phyloP scores from a whole-genome alignment of 1,140 invertebrate genomes.

The Leptinotarsa lineolata region DNA sequence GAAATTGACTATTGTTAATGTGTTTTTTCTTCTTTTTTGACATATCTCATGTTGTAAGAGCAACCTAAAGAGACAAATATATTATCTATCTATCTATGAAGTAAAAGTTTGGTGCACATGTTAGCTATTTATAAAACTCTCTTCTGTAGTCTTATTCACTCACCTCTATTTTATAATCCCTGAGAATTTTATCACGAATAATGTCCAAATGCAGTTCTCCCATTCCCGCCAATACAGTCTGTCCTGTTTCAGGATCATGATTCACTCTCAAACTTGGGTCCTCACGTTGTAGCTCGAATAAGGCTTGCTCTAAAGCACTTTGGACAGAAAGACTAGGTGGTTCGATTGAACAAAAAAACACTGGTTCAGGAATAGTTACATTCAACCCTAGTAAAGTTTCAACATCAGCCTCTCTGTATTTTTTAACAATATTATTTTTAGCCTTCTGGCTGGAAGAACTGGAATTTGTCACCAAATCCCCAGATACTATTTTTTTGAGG shows the following conservation, averaged over 20 bases:
- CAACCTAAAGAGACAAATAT: no score
- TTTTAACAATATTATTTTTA: constrained; percentile 60
- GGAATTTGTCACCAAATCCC: constrained; percentile 80
- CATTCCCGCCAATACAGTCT: constrained; percentile 90
- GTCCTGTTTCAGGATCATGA: constrained; percentile 76
- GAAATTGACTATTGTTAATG: no score
- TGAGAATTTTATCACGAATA: constrained; percentile 82
- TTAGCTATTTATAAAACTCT: no score
- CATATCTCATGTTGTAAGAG: no score
- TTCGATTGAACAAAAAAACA: constrained; percentile 97
- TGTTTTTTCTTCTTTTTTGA: no score
- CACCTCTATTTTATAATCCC: constrained; percentile 87
- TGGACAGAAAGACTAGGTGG: constrained; percentile 80
- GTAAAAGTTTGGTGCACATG: no score
- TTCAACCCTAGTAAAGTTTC: constrained; percentile 55
- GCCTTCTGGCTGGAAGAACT: constrained; percentile 62
- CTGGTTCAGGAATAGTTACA: constrained; percentile 78
- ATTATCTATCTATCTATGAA: no score
- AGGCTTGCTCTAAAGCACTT: constrained; percentile 77
- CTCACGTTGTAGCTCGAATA: constrained; percentile 85
- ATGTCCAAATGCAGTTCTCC: constrained; percentile 97
- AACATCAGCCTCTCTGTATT: constrained; percentile 37
- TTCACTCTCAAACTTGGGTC: constrained; percentile 90
- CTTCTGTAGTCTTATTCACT: background rate
- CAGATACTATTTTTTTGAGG: constrained; percentile 79